phyloP scores from a whole-genome alignment of 2,888 invertebrate species.

The Diaphora mendica region DNA sequence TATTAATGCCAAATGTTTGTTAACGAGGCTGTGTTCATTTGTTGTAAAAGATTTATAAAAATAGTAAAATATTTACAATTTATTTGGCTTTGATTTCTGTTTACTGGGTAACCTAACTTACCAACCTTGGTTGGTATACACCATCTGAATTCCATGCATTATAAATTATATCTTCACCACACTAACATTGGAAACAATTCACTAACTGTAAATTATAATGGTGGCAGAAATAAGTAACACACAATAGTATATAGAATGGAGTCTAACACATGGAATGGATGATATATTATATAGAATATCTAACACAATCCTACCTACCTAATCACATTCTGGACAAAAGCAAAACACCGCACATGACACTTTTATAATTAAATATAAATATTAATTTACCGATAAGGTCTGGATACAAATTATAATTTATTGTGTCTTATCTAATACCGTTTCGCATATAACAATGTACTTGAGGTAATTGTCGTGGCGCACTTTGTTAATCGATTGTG shows the following conservation, averaged over 20 bases:
- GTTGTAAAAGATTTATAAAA: constrained; percentile 60
- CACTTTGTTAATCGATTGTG: constrained; percentile 14
- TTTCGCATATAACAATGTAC: constrained; percentile 11
- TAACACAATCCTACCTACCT: not conserved
- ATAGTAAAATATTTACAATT: constrained; percentile 61
- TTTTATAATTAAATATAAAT: constrained; percentile 4
- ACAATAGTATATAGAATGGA: not conserved
- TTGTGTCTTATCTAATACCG: not conserved
- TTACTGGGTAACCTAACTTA: constrained; percentile 18
- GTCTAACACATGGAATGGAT: not conserved
- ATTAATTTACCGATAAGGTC: not conserved
- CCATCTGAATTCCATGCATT: not conserved
- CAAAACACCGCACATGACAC: not conserved
- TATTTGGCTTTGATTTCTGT: constrained; percentile 57
- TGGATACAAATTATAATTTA: not conserved
- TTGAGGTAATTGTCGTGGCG: constrained; percentile 16
- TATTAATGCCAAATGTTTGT: constrained; percentile 59
- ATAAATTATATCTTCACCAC: not conserved
- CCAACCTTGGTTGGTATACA: not conserved
- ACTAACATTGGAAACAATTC: constrained; percentile 1
- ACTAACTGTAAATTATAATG: not conserved
- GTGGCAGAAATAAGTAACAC: constrained; percentile 9
- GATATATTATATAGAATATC: not conserved
- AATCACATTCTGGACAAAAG: not conserved
- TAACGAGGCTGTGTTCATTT: constrained; percentile 62